Conservation (phyloP, 2,797 vertebrate species). For the Hypotaenidia okinawae region DNA sequence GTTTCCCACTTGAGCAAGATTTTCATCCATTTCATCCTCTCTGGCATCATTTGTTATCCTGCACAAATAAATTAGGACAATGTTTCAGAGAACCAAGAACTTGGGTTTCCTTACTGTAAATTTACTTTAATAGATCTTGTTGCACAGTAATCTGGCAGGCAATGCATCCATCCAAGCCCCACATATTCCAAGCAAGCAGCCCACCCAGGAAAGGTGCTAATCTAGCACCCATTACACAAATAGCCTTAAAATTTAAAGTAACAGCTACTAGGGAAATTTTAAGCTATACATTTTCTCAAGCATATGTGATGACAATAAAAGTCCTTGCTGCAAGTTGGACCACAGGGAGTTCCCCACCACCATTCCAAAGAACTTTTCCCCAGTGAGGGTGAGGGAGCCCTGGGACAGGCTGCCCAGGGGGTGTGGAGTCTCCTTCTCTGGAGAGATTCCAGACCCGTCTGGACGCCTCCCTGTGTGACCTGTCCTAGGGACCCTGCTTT, state of each 20-base stretch:
- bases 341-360: too few species aligned
- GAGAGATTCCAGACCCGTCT: too few species aligned
- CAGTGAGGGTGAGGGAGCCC: too few species aligned
- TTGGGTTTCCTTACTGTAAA: background rate
- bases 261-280: background rate
- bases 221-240: background rate
- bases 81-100: background rate
- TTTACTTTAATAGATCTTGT: background rate
- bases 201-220: background rate
- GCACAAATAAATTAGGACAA: background rate
- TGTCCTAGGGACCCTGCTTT: too few species aligned
- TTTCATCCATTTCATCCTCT: slow-evolving; percentile 99
- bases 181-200: background rate
- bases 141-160: background rate
- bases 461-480: too few species aligned
- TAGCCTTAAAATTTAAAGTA: background rate
- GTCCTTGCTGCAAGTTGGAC: too few species aligned
- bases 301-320: background rate
- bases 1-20: slow-evolving; percentile 88
- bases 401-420: too few species aligned
- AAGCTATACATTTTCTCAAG: background rate
- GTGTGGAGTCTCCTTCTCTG: too few species aligned
- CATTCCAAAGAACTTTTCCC: too few species aligned
- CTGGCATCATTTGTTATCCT: slow-evolving; percentile 95
- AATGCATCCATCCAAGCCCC: background rate